Base-by-base conservation (phyloP, 2,888 invertebrate genomes). In the Crepidodera aurea region DNA sequence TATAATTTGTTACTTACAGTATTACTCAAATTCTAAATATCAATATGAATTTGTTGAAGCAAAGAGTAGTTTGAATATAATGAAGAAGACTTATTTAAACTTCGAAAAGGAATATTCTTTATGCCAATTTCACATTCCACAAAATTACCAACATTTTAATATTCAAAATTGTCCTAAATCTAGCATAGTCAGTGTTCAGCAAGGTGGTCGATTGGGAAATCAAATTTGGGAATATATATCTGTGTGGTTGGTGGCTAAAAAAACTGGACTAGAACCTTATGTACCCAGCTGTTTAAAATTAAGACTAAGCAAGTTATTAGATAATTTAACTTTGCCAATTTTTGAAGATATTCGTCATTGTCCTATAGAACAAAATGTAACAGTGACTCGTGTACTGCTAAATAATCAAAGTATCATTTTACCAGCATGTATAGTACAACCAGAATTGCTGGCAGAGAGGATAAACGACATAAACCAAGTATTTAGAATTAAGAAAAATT, bases 381-480 rank as follows among this genome's bases (percentile, higher is more conserved):
- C 82, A 62, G 78, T 79, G 12, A 80, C 80, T 48, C 80, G 81
- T 39, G 86, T 85, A 85, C 84, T 84, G 69, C 83, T 81, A 73
- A 85, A 84, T 8, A 83, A 84, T 54, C 85, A 85, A 72, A 85
- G 84, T 71, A 85, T 86, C 64, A 81, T 85, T 66, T 78, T 86
- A 70, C 85, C 84, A 58, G 81, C 82, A 58, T 84, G 84, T 72
- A 82, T 83, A 27, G 81, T 84, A 37, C 82, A 84, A 67, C 83
- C 84, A 75, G 85, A 85, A 48, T 73, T 85, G 65, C 83, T 86
- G 61, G 75, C 85, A 69, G 79, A 83, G 54, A 85, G 85, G 84
- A 80, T 83, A 74, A 84, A 84, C 74, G 85, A 86, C 71, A 80
- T 86, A 62, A 79, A 84, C 57, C 81, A 83, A 68, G 86, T 86